These are phyloP conservation scores for Trichonephila clavata DNA, from an alignment of 1,140 invertebrate genomes.

Conservation along the genomic window DNA sequence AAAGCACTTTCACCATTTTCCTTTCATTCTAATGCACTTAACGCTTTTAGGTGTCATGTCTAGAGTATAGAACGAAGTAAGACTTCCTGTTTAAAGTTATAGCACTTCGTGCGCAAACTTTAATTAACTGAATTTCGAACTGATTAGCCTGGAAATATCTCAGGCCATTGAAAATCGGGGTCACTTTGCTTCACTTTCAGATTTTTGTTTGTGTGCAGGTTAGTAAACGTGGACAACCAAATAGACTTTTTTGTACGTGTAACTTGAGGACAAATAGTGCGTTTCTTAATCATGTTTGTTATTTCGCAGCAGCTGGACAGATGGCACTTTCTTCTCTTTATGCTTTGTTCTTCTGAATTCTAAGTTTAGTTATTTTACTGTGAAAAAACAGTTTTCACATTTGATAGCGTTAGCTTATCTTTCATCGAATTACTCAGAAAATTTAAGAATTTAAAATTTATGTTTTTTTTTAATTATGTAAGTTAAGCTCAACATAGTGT, in stretches of 20 bases:
- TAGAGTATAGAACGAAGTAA: neutral
- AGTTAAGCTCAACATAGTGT: too few relatives aligned
- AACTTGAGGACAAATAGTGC: neutral
- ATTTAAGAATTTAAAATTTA: too few relatives aligned
- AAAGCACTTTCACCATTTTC: neutral
- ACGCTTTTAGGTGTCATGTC: neutral
- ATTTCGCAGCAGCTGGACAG: neutral
- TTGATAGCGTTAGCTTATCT: too few relatives aligned
- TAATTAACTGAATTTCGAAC: constrained; percentile 12
- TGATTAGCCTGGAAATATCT: constrained; percentile 19
- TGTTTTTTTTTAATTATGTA: too few relatives aligned
- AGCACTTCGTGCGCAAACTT: neutral
- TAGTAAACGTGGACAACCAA: neutral
- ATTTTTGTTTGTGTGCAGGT: constrained; percentile 10
- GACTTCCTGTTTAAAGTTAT: neutral
- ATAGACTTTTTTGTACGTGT: neutral
- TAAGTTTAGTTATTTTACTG: neutral
- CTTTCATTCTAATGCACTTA: neutral
- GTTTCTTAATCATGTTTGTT: constrained; percentile 1
- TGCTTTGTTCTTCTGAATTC: neutral
- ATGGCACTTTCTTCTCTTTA: neutral
- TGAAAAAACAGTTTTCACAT: neutral
- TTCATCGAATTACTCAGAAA: too few relatives aligned
- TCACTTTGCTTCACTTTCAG: constrained; percentile 11
- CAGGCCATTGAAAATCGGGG: constrained; percentile 3